A percentile compares a stretch with the other conserved stretches of the same genome.
phyloP scores from a whole-genome alignment of 2,888 invertebrate species.

The Miltochrista miniata region DNA sequence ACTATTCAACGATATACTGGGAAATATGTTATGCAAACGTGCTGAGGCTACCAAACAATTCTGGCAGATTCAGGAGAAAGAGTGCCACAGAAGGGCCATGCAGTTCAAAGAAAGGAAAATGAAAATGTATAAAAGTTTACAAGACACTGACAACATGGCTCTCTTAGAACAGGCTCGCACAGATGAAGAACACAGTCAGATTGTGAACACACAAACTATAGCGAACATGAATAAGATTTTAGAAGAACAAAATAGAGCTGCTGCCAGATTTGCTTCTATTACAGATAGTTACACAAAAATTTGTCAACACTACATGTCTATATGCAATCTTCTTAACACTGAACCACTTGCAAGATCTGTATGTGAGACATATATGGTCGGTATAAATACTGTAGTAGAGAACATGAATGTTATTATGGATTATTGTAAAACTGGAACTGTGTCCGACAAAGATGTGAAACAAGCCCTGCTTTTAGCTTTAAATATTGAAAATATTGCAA shows the following conservation, averaged over 20 bases:
- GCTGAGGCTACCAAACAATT: conserved; percentile 59
- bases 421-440: conserved; percentile 65
- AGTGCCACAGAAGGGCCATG: conserved; percentile 65
- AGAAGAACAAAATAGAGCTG: conserved; percentile 77
- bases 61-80: conserved; percentile 63
- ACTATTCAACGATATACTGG: conserved; percentile 60
- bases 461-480: conserved; percentile 77
- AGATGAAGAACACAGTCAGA: conserved; percentile 74
- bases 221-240: conserved; percentile 78
- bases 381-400: conserved; percentile 64
- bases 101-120: conserved; percentile 67
- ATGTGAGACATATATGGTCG: conserved; percentile 66
- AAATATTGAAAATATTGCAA: conserved; percentile 76
- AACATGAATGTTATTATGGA: conserved; percentile 75
- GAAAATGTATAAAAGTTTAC: conserved; percentile 68
- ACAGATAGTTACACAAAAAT: conserved; percentile 83
- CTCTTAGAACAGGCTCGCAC: conserved; percentile 67
- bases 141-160: conserved; percentile 79
- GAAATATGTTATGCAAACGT: conserved; percentile 62
- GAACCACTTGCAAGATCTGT: conserved; percentile 68
- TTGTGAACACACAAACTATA: conserved; percentile 65
- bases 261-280: conserved; percentile 78
- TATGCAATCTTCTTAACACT: conserved; percentile 72
- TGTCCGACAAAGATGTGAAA: conserved; percentile 80
- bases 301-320: conserved; percentile 80